Conservation (phyloP, 2,113 vertebrate species). For the Lagopus leucura region DNA sequence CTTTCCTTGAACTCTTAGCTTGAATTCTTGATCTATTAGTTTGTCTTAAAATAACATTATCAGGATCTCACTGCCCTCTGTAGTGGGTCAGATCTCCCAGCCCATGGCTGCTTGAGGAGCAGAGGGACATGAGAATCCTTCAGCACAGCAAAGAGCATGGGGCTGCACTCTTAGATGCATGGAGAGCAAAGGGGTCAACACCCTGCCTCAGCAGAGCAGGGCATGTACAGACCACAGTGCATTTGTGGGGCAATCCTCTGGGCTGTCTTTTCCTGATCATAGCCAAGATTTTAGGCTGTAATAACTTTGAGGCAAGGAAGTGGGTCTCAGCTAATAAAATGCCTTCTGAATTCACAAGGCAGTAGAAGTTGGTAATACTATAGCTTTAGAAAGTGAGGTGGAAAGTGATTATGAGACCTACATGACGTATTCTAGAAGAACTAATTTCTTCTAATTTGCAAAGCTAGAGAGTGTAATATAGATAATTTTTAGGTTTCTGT, state of each 20-base stretch:
- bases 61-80: constrained; percentile 22
- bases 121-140: accelerated
- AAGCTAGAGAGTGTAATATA: background rate
- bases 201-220: background rate
- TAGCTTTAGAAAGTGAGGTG: constrained; percentile 15
- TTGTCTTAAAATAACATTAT: constrained; percentile 1
- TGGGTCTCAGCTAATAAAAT: constrained; percentile 3
- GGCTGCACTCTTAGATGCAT: background rate
- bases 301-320: background rate
- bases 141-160: accelerated
- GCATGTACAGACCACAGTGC: accelerated
- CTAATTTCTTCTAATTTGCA: constrained; percentile 26
- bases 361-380: constrained; percentile 1
- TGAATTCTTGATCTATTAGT: constrained; percentile 16
- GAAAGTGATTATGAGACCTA: constrained; percentile 25
- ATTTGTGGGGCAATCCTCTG: background rate
- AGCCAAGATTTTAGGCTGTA: background rate
- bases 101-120: background rate
- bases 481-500: constrained; percentile 31
- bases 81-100: background rate
- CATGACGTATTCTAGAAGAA: constrained; percentile 34
- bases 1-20: constrained; percentile 42
- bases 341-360: background rate
- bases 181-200: background rate
- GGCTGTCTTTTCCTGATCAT: background rate